A percentile compares a stretch with the other conserved stretches of the same genome.
These are phyloP conservation scores for Oplegnathus fasciatus DNA, from an alignment of 2,113 vertebrate species.

Conservation along the genomic window DNA sequence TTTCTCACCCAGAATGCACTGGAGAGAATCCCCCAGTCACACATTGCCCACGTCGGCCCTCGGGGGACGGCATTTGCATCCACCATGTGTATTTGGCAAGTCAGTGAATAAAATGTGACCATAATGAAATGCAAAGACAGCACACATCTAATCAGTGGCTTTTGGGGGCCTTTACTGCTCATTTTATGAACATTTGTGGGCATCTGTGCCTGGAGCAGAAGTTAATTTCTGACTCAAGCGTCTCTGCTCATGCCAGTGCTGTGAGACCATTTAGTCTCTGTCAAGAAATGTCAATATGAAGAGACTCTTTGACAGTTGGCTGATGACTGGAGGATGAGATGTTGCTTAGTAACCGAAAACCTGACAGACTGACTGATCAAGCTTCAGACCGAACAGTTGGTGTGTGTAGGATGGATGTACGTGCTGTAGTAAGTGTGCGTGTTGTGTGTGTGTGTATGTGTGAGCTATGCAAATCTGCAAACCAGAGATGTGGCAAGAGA, in stretches of 20 bases:
- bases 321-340: slow-evolving; percentile 58
- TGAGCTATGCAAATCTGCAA: slow-evolving; percentile 13
- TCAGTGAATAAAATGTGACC: not conserved
- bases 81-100: not conserved
- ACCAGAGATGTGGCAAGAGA: not conserved
- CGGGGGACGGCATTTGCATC: slow-evolving; percentile 23
- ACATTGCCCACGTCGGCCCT: not conserved
- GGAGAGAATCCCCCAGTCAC: slow-evolving; percentile 15
- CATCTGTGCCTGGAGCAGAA: slow-evolving; percentile 5
- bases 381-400: slow-evolving; percentile 68
- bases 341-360: slow-evolving; percentile 80
- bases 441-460: not conserved
- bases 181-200: slow-evolving; percentile 25
- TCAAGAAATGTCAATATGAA: slow-evolving; percentile 57
- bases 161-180: slow-evolving; percentile 19
- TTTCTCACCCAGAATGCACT: slow-evolving; percentile 1
- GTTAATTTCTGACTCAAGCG: slow-evolving; percentile 5
- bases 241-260: not conserved
- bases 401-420: slow-evolving; percentile 61
- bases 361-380: slow-evolving; percentile 71
- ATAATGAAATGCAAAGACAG: not conserved
- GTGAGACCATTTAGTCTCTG: slow-evolving; percentile 37
- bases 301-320: slow-evolving; percentile 65
- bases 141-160: not conserved
- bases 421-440: slow-evolving; percentile 42